Base-by-base conservation (phyloP, 2,888 invertebrate species). In the Lithophane socia region DNA sequence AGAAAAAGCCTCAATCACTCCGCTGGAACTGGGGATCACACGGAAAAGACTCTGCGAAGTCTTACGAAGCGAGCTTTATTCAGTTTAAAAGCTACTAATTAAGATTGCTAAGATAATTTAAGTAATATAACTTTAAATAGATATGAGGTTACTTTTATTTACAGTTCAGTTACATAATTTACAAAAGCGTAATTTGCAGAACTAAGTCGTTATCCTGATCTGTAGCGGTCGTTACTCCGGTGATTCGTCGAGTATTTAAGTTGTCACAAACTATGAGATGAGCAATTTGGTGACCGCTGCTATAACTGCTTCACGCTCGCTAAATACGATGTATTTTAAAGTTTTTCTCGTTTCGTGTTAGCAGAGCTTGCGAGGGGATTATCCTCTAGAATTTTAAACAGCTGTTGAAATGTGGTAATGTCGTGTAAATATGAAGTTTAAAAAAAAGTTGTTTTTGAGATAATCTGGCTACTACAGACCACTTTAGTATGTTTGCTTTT, bases 201-300 rank as follows among this genome's bases (percentile, higher is more conserved):
- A 58, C 21, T 47, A 37, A 24, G 24, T 65, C 29, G 77, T 61
- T 56, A 61, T 69, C 3, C 9, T 42, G 9, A 63, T 70, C 29
- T 52, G n/a, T 42, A 72, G 61, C 42, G 5, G 52, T 42, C 16
- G 37, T 58, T 24, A 44, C 44, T 77, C 8, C 5, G 13, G 65
- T 37, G 44, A 71, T 65, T 67, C 37, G n/a, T n/a, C 12, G 13
- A 71, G 65, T 78, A 58, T 75, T 80, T 63, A 66, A 73, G 64
- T 63, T 73, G 72, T 79, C 72, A 42, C 60, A 66, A 74, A 82
- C 63, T 73, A 63, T 79, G 60, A 82, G 72, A 82, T 74, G 64
- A 79, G 69, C 74, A 69, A 79, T 78, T 85, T 67, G 61, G 61
- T 66, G 37, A 65, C 61, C 64, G 52, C 64, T 63, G 73, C 71